These are phyloP conservation scores for Ahaetulla prasina DNA, from an alignment of 2,113 vertebrate genomes.

Conservation along the genomic window DNA sequence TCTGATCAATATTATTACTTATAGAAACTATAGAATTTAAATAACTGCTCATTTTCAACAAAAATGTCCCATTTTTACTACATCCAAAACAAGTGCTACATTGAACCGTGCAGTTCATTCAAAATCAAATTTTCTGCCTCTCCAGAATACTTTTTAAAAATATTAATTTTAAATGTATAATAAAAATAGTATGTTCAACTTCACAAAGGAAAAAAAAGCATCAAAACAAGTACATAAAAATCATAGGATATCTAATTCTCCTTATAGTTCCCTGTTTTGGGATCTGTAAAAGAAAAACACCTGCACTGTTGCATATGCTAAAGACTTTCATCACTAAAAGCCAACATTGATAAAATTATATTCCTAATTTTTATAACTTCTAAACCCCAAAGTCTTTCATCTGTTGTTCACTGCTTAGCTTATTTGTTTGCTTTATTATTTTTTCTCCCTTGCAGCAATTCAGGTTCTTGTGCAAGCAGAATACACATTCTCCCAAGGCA, in stretches of 20 bases:
- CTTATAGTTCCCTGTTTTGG: not conserved
- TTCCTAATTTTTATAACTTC: accelerated
- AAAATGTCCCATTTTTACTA: not conserved
- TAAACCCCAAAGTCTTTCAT: not conserved
- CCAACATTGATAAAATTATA: not conserved
- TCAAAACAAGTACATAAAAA: not conserved
- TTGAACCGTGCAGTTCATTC: not conserved
- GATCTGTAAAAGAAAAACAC: not conserved
- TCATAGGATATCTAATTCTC: not conserved
- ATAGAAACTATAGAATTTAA: not conserved
- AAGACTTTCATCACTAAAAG: not conserved
- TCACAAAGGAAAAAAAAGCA: not conserved
- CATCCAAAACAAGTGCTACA: not conserved
- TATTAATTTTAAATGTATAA: not conserved
- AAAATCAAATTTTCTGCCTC: not conserved
- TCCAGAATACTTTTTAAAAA: not conserved
- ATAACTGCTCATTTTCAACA: not conserved
- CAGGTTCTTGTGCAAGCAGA: not conserved
- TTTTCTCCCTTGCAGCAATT: not conserved
- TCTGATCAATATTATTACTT: not conserved
- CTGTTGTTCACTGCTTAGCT: accelerated
- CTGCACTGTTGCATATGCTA: not conserved
- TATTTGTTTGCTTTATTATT: not conserved
- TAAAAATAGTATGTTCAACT: not conserved
- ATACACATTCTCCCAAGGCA: not conserved